Evolutionary conservation across 2,113 vertebrate species (phyloP).

Genomic region (Bettongia penicillata): DNA sequence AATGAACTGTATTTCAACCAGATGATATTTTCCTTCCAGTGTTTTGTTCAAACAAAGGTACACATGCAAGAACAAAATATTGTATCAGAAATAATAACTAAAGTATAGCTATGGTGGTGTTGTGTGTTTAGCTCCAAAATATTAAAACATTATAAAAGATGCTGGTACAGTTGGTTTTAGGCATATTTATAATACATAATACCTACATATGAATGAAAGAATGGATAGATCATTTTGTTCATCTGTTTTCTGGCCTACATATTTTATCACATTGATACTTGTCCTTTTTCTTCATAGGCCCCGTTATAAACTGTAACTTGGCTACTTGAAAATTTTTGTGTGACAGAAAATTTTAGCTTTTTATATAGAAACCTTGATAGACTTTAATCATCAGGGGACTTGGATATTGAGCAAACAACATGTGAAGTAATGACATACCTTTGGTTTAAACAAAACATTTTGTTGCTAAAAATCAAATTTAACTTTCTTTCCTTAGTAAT

Average conservation of each 20-base stretch:
- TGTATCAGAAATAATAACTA: neutral
- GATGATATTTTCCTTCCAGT: neutral
- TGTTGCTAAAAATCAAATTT: neutral
- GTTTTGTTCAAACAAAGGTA: neutral
- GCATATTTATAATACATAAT: neutral
- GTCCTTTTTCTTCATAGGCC: neutral
- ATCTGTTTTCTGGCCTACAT: neutral
- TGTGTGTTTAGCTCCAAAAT: neutral
- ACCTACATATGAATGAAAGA: neutral
- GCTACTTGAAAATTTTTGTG: neutral
- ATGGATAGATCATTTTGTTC: neutral
- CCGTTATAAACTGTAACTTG: neutral
- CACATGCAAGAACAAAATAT: neutral
- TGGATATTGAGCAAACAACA: neutral
- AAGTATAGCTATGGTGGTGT: neutral
- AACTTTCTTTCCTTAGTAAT: neutral
- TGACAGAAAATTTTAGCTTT: neutral
- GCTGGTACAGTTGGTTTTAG: neutral
- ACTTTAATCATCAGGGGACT: neutral
- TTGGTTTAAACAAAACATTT: neutral
- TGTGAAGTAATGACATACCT: neutral
- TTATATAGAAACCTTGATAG: neutral
- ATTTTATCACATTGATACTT: neutral
- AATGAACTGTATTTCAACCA: neutral
- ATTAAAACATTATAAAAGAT: neutral